These are phyloP conservation scores for Lamellibrachia luymesi DNA, from an alignment of 1,140 invertebrate species.

Conservation along the genomic window DNA sequence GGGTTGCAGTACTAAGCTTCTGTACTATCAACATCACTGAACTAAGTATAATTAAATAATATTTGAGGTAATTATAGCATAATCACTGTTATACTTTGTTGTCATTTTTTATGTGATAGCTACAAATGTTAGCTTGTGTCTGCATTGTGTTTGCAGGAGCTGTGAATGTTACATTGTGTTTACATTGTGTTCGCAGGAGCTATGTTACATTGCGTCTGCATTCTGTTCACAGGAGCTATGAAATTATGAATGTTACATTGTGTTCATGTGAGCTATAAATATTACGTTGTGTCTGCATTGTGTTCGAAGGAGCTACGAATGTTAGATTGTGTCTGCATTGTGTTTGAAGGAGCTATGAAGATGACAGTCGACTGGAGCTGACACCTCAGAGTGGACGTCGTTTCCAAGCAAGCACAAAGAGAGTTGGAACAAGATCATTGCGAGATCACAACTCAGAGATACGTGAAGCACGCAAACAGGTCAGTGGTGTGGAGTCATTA, in stretches of 20 bases:
- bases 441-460: conserved; percentile 21
- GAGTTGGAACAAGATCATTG: not conserved
- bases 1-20: not conserved
- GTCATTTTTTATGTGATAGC: too few relatives aligned
- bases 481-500: not conserved
- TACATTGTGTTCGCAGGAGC: too few relatives aligned
- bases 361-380: not conserved
- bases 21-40: not conserved
- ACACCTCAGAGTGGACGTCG: not conserved
- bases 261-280: too few relatives aligned
- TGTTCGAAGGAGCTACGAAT: too few relatives aligned
- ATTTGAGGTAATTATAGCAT: too few relatives aligned
- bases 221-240: too few relatives aligned
- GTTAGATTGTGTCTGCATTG: not conserved
- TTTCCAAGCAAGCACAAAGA: not conserved
- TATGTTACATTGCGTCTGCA: too few relatives aligned
- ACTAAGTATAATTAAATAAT: not conserved
- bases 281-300: too few relatives aligned
- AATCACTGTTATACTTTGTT: too few relatives aligned
- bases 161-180: not conserved
- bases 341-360: not conserved
- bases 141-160: not conserved
- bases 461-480: conserved; percentile 19
- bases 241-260: too few relatives aligned
- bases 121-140: not conserved